phyloP scores from a whole-genome alignment of 2,888 invertebrate species.

The Graphium colonna region DNA sequence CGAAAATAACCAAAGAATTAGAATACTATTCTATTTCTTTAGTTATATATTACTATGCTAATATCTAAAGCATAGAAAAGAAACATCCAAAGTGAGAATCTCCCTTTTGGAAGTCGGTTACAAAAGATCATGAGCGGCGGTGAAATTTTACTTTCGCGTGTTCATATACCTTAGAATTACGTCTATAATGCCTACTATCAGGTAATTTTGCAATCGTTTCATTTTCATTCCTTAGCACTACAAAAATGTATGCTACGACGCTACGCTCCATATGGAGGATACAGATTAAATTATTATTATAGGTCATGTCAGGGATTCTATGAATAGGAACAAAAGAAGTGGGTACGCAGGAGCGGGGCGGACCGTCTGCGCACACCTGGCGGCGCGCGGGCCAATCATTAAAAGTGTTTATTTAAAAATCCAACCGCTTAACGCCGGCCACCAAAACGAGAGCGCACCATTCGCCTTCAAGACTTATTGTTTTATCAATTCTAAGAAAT shows the following conservation, averaged over 20 bases:
- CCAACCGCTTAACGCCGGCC: conserved; percentile 73
- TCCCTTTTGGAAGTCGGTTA: too few species aligned
- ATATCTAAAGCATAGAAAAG: too few species aligned
- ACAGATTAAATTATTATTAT: conserved; percentile 66
- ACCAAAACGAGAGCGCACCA: conserved; percentile 48
- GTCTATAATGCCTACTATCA: too few species aligned
- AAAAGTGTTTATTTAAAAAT: conserved; percentile 81
- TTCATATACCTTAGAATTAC: too few species aligned
- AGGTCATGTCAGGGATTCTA: conserved; percentile 40
- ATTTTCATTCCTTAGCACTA: neutral
- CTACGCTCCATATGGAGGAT: conserved; percentile 32
- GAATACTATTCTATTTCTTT: too few species aligned
- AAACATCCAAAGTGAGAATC: too few species aligned
- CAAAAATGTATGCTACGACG: conserved; percentile 19
- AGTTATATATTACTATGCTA: too few species aligned
- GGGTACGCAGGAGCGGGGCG: conserved; percentile 37
- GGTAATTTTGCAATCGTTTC: too few species aligned
- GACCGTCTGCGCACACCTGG: conserved; percentile 76
- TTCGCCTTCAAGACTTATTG: conserved; percentile 21
- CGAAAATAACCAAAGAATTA: too few species aligned
- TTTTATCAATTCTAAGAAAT: too few species aligned
- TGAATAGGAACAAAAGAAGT: conserved; percentile 70
- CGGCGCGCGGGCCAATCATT: conserved; percentile 73
- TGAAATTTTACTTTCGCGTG: too few species aligned
- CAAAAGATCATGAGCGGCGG: too few species aligned